Conservation (phyloP, 1,140 invertebrate species). For the Anagrus nilaparvatae region DNA sequence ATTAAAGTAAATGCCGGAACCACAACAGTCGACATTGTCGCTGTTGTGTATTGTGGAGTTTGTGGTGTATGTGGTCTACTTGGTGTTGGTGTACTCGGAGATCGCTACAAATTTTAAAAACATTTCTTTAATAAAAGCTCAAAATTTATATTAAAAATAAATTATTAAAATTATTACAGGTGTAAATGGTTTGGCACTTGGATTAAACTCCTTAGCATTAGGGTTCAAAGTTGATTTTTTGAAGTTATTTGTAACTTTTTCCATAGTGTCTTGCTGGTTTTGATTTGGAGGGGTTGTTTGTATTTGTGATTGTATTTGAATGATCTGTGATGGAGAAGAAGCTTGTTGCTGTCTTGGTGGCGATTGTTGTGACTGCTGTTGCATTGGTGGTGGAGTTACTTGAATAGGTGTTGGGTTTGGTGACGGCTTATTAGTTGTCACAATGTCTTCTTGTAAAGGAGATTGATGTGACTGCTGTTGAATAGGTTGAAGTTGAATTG, state of each 20-base stretch:
- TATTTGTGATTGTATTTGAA: slow-evolving; percentile 21
- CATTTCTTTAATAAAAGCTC: slow-evolving; percentile 5
- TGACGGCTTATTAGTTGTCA: too few species aligned
- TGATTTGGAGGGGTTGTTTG: slow-evolving; percentile 25
- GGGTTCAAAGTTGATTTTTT: slow-evolving; percentile 78
- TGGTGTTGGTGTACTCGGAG: slow-evolving; percentile 55
- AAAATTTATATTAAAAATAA: neutral
- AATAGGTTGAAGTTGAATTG: too few species aligned
- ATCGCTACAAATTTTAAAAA: slow-evolving; percentile 38
- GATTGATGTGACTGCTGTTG: too few species aligned
- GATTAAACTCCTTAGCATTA: slow-evolving; percentile 85
- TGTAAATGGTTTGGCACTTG: slow-evolving; percentile 73
- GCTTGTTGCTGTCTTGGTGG: too few species aligned
- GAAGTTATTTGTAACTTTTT: slow-evolving; percentile 52
- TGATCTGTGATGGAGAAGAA: too few species aligned
- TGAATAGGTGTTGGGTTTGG: too few species aligned
- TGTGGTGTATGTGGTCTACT: slow-evolving; percentile 75
- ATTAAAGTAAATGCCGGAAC: slow-evolving; percentile 43
- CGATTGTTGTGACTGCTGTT: too few species aligned
- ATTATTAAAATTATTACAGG: slow-evolving; percentile 47
- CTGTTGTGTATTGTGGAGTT: slow-evolving; percentile 52
- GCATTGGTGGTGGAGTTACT: too few species aligned
- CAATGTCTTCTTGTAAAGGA: too few species aligned
- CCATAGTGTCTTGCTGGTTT: slow-evolving; percentile 34
- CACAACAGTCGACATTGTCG: slow-evolving; percentile 38